Conservation (phyloP, 2,888 invertebrate species). For the Fissipunctia ypsillon region DNA sequence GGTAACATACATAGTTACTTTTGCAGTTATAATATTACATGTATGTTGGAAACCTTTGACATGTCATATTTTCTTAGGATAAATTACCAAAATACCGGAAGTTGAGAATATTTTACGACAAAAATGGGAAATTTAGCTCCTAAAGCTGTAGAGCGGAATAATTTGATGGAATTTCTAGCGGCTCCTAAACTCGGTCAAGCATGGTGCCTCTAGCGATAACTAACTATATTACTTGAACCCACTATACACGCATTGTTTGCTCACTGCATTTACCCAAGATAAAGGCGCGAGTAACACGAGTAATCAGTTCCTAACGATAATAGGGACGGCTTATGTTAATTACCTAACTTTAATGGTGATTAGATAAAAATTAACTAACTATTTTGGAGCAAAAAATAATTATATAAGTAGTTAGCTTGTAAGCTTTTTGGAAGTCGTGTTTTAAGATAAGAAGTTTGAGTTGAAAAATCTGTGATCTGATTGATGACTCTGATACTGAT, state of each 20-base stretch:
- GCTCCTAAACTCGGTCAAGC: constrained; percentile 23
- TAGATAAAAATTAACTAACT: constrained; percentile 20
- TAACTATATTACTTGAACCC: constrained; percentile 7
- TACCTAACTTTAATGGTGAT: constrained; percentile 24
- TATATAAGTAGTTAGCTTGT: constrained; percentile 9
- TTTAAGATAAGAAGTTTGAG: not conserved
- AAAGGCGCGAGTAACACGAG: constrained; percentile 35
- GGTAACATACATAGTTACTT: too few species aligned
- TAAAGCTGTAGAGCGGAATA: constrained; percentile 1
- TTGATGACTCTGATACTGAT: too few species aligned
- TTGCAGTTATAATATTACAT: too few species aligned
- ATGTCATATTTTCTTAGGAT: not conserved
- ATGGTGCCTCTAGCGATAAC: constrained; percentile 42
- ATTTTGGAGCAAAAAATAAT: constrained; percentile 7
- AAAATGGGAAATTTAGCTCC: constrained; percentile 3
- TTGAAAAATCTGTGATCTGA: not conserved
- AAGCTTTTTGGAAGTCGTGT: constrained; percentile 3
- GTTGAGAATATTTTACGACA: not conserved
- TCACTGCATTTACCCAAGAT: constrained; percentile 48
- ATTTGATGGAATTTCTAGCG: constrained; percentile 31
- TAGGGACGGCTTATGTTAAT: constrained; percentile 32
- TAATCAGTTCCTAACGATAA: constrained; percentile 49
- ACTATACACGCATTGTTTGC: constrained; percentile 32
- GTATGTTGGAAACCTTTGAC: too few species aligned
- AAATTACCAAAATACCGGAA: constrained; percentile 3